Conservation (phyloP, 2,888 invertebrate genomes). For the Andrena flavipes region DNA sequence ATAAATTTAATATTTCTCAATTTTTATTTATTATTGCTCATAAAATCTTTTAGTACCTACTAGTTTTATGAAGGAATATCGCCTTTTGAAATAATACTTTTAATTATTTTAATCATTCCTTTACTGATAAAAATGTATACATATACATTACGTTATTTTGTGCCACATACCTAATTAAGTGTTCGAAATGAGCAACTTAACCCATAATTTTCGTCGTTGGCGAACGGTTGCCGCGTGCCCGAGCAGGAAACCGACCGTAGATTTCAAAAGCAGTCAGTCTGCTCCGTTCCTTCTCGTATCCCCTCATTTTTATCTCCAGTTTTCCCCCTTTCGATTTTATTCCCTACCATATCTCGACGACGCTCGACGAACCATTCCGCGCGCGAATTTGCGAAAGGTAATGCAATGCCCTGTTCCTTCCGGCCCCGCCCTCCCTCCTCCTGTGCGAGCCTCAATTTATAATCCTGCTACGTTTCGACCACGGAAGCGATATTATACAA, state of each 20-base stretch:
- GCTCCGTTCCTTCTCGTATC: constrained; percentile 8
- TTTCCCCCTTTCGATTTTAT: constrained; percentile 47
- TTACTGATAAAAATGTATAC: no score
- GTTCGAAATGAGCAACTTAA: constrained; percentile 61
- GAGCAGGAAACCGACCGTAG: constrained; percentile 48
- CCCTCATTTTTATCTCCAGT: constrained; percentile 23
- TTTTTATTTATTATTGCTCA: no score
- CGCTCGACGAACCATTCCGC: constrained; percentile 28
- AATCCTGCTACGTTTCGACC: constrained; percentile 31
- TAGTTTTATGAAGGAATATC: no score
- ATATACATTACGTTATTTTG: no score
- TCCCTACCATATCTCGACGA: constrained; percentile 42
- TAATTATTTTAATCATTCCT: no score
- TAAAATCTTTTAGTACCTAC: no score
- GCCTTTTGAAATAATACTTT: no score
- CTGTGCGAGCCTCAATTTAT: constrained; percentile 38
- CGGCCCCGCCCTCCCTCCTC: background rate
- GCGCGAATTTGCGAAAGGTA: constrained; percentile 53
- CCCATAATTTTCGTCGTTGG: constrained; percentile 61
- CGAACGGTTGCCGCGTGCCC: constrained; percentile 16
- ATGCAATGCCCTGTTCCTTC: constrained; percentile 51
- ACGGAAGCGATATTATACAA: constrained; percentile 53
- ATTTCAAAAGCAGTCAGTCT: constrained; percentile 22
- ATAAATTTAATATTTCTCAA: no score
- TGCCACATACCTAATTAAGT: no score